phyloP scores from a whole-genome alignment of 2,888 invertebrate species.

The Augiades crinisus region DNA sequence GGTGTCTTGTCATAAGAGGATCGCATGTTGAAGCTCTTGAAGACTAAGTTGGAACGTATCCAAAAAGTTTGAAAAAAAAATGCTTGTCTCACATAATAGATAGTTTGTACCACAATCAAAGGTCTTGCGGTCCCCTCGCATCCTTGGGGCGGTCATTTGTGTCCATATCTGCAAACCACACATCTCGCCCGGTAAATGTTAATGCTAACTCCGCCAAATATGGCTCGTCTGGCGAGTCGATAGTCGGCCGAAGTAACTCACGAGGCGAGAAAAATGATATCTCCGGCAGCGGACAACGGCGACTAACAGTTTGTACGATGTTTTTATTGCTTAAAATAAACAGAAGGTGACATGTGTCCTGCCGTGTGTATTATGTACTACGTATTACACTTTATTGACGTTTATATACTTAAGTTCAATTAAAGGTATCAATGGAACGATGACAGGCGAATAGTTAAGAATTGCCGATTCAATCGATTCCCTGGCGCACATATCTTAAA shows the following conservation, averaged over 20 bases:
- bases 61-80: too few species aligned
- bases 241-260: slow-evolving; percentile 2
- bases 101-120: slow-evolving; percentile 37
- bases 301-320: background rate
- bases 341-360: background rate
- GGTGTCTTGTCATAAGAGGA: too few species aligned
- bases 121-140: slow-evolving; percentile 12
- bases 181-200: slow-evolving; percentile 39
- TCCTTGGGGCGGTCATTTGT: slow-evolving; percentile 40
- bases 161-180: slow-evolving; percentile 49
- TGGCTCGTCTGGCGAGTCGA: slow-evolving; percentile 35
- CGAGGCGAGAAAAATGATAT: slow-evolving; percentile 14
- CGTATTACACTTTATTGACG: too few species aligned
- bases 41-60: too few species aligned
- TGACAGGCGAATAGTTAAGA: too few species aligned
- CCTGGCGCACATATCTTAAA: too few species aligned
- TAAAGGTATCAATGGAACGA: too few species aligned
- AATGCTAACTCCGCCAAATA: slow-evolving; percentile 41
- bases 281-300: background rate
- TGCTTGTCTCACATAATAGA: too few species aligned
- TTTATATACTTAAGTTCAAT: too few species aligned
- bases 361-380: background rate
- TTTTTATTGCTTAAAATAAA: background rate
- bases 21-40: too few species aligned
- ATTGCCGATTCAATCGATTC: too few species aligned